Evolutionary conservation across 2,797 vertebrate species (phyloP).

Genomic region (Chloroceryle inda): DNA sequence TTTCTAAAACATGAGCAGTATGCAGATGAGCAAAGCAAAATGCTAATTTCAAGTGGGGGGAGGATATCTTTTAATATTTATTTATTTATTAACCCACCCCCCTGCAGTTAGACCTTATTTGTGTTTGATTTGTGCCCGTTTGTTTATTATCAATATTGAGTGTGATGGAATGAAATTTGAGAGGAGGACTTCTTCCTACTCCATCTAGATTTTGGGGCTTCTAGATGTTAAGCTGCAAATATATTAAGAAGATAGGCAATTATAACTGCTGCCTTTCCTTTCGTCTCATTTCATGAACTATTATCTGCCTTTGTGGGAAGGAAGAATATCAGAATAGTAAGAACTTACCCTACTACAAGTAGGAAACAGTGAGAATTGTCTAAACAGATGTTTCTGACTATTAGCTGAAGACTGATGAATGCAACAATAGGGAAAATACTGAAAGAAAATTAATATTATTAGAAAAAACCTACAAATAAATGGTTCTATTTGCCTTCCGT

Average conservation of each 20-base stretch:
- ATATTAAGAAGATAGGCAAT: background rate
- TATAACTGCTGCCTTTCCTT: background rate
- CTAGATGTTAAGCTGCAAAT: background rate
- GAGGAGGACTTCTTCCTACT: background rate
- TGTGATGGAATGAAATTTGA: background rate
- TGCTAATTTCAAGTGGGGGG: background rate
- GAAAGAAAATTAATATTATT: background rate
- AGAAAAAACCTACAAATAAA: background rate
- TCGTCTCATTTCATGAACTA: background rate
- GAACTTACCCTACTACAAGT: background rate
- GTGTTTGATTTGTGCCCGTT: background rate
- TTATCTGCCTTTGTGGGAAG: background rate
- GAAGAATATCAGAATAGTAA: background rate
- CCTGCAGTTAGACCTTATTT: background rate
- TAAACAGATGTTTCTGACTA: background rate
- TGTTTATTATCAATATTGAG: background rate
- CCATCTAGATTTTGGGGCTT: background rate
- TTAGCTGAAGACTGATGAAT: background rate
- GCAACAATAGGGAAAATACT: background rate
- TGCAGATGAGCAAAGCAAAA: background rate
- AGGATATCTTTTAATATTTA: background rate
- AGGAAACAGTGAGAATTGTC: background rate
- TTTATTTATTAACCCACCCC: background rate
- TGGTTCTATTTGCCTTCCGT: background rate
- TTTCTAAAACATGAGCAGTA: background rate